These are phyloP conservation scores for Columba livia DNA, from an alignment of 2,113 vertebrate genomes.

Conservation along the genomic window DNA sequence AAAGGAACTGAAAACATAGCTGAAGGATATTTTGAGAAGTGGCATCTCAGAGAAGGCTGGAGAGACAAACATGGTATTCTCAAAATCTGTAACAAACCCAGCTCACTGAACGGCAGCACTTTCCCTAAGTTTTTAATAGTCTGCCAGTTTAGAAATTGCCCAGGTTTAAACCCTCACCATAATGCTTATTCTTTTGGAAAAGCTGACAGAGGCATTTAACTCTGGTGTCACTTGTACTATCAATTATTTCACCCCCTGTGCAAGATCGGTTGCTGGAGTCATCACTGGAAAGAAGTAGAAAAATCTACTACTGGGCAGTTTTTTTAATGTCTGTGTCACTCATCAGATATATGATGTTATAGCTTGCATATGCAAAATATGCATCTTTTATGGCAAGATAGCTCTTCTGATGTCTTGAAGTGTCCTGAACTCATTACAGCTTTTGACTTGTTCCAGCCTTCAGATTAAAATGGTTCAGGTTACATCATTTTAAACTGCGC, in stretches of 20 bases:
- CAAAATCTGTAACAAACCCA: not conserved
- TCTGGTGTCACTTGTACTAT: constrained; percentile 9
- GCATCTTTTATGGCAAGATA: not conserved
- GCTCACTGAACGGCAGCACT: not conserved
- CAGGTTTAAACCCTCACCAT: not conserved
- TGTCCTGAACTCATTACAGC: constrained; percentile 55
- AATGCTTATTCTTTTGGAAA: not conserved
- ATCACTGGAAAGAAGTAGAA: not conserved
- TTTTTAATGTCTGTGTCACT: not conserved
- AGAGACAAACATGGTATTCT: not conserved
- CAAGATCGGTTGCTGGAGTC: constrained; percentile 14
- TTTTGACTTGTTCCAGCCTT: constrained; percentile 55
- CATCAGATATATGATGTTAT: not conserved
- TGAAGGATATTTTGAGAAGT: not conserved
- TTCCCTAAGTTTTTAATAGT: not conserved
- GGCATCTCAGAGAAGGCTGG: not conserved
- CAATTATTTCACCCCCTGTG: not conserved
- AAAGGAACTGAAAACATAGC: not conserved
- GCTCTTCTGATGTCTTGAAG: constrained; percentile 22
- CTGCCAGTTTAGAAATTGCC: not conserved
- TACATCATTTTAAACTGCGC: constrained; percentile 53
- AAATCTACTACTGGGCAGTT: not conserved
- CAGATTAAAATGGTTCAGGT: constrained; percentile 54
- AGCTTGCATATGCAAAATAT: not conserved
- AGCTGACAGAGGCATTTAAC: not conserved